Base-by-base conservation (phyloP, 2,113 vertebrate genomes). In the Lagopus muta region DNA sequence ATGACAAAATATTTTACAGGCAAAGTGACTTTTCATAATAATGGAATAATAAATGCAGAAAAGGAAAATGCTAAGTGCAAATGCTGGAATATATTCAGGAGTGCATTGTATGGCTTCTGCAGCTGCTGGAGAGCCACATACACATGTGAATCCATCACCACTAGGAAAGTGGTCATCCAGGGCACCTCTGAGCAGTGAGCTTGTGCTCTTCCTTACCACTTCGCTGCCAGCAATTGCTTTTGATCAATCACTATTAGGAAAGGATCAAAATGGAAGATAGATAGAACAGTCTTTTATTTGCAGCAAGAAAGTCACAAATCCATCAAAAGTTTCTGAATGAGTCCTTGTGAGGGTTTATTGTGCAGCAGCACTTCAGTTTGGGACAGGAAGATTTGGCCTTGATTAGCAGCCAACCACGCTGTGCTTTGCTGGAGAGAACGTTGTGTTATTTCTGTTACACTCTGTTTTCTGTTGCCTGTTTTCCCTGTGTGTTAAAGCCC, bases 11-110 rank as follows among this genome's bases (percentile, higher is more conserved):
- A 95, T 90, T 95, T 91, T 87, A 94, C 70, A 94, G 90, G 82
- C 83, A 75, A 96, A 96, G 54, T 80, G 92, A 76, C 82, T 93
- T 96, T 93, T 94, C 10, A 7, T 92, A 93, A 94, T 92, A 94
- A 95, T 71, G 54, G 91, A 95, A 93, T 96, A 95, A 97, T 93
- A 91, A 97, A 92, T 84, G 76, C 79, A 95, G 57, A 80, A 86
- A 48, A 40, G 42, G 82, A 43, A 94, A 91, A 94, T 90, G 91
- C 89, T 73, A 91, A 92, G 43, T n/a, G 21, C 1, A 6, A 89
- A 83, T 11, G 62, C 75, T 83, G 65, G 94, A 91, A 93, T 78
- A 70, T 36, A n/a, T 85, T 90, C 77, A 82, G 19, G 43, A 83
- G 92, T 54, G 66, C 45, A 13, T 72, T 62, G 52, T 89, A 82